phyloP scores from a whole-genome alignment of 1,140 invertebrate genomes.

The Drosophila ercepeae region DNA sequence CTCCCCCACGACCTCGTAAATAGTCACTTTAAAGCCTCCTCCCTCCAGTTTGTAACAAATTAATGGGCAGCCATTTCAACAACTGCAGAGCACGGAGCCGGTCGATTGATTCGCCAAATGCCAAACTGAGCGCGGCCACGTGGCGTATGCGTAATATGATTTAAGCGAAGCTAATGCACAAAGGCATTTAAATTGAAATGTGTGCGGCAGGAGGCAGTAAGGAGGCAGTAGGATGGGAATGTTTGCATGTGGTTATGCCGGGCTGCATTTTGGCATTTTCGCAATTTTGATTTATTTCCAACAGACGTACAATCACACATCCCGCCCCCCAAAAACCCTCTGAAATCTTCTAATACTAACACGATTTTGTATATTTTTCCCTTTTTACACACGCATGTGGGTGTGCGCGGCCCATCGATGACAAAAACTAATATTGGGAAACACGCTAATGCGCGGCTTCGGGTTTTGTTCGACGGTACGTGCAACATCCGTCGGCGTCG shows the following conservation, averaged over 20 bases:
- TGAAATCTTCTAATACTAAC: conserved; percentile 60
- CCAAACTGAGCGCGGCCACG: conserved; percentile 34
- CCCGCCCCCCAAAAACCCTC: conserved; percentile 19
- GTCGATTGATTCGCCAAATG: conserved; percentile 50
- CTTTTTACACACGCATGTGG: conserved; percentile 39
- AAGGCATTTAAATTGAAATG: conserved; percentile 80
- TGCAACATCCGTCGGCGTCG: conserved; percentile 66
- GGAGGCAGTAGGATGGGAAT: not conserved
- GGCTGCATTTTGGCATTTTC: conserved; percentile 65
- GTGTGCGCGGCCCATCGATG: conserved; percentile 32
- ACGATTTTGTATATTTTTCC: conserved; percentile 56
- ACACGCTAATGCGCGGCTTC: conserved; percentile 57
- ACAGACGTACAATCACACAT: conserved; percentile 7
- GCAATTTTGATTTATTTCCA: conserved; percentile 76
- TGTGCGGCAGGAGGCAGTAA: conserved; percentile 13
- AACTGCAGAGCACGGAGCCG: conserved; percentile 1
- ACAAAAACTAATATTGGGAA: conserved; percentile 76
- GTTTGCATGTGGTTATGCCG: conserved; percentile 28
- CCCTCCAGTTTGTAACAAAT: conserved; percentile 47
- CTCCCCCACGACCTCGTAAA: no score
- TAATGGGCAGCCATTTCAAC: conserved; percentile 72
- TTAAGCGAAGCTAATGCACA: conserved; percentile 77
- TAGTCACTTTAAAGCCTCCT: not conserved
- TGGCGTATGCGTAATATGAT: conserved; percentile 77
- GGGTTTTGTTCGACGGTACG: conserved; percentile 46